A percentile compares a stretch with the other conserved stretches of the same genome.
These are phyloP conservation scores for Willisornis vidua DNA, from an alignment of 2,113 vertebrate species.

Conservation along the genomic window DNA sequence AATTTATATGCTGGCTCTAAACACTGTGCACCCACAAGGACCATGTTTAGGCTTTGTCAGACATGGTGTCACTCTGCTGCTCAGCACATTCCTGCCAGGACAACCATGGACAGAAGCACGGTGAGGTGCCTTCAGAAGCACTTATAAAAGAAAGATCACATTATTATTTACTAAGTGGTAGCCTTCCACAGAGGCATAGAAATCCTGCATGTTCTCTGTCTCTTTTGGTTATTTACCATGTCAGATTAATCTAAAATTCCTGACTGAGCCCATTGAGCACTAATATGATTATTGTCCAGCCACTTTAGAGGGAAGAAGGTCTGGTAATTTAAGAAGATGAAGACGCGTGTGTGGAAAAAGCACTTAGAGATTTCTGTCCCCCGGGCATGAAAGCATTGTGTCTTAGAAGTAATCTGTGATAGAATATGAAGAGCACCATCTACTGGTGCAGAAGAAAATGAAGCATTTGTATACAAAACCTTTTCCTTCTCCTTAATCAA, in stretches of 20 bases:
- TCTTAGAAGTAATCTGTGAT: not conserved
- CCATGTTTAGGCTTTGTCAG: not conserved
- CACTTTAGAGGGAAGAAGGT: not conserved
- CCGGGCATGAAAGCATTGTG: fast-evolving
- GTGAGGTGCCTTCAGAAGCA: fast-evolving
- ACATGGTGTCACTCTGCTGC: not conserved
- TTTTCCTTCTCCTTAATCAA: not conserved
- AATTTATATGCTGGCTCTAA: not conserved
- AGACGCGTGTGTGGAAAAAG: not conserved
- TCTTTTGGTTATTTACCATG: not conserved
- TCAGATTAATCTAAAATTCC: not conserved
- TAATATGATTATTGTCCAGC: not conserved
- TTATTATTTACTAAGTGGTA: not conserved
- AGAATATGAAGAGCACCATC: slow-evolving; percentile 50
- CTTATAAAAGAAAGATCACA: not conserved
- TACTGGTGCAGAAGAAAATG: not conserved
- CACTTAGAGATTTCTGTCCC: not conserved
- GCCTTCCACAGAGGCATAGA: not conserved
- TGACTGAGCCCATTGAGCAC: not conserved
- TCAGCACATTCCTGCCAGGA: not conserved
- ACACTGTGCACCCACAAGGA: not conserved
- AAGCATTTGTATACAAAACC: not conserved
- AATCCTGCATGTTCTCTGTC: not conserved
- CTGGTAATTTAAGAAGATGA: not conserved
- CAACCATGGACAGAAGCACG: not conserved